Base-by-base conservation (phyloP, 2,797 vertebrate species). In the Sus cebifrons region DNA sequence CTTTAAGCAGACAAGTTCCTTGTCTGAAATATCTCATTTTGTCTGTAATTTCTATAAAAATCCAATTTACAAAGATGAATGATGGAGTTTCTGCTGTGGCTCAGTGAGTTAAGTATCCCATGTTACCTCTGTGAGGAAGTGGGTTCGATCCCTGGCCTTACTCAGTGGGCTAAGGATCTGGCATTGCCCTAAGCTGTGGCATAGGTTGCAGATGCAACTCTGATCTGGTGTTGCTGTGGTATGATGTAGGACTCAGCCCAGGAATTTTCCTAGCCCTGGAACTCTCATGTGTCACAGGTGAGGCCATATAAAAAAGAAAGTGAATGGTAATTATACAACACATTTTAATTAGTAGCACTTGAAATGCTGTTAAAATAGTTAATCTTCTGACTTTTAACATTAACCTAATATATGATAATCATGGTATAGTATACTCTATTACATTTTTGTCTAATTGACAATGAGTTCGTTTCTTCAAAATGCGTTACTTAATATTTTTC, bases 391-490 rank as follows among this genome's bases (percentile, higher is more conserved):
- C 75, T 83, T 54, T 49, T 58, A 83, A 71, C 6, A 74, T 27
- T 71, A 49, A 5, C 0, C 10, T 14, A 79, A 65, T 14, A 79
- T 20, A 56, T 17, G 13, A 60, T 75, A 75, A 82, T 77, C 23
- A 56, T 9, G 40, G 2, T 20, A 6, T 20, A 62, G 27, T 62
- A 16, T 52, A 56, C n/a, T 82, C 77, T 96, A 77, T 86, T 88
- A 86, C 87, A 52, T 78, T 89, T 54, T 81, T 92, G 73, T 27
- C 40, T 88, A 95, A 82, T 90, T 97, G 49, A 81, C 44, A n/a
- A 65, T 54, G 18, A 90, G 58, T 68, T 95, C 75, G 90, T 64
- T 92, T 97, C 96, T 89, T 97, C 86, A 75, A 20, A 91, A n/a
- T 1, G 8, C 49, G 23, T 29, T 13, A 6, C 65, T 93, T 82